Conservation (phyloP, 2,113 vertebrate genomes). For the Bujurquina vittata region DNA sequence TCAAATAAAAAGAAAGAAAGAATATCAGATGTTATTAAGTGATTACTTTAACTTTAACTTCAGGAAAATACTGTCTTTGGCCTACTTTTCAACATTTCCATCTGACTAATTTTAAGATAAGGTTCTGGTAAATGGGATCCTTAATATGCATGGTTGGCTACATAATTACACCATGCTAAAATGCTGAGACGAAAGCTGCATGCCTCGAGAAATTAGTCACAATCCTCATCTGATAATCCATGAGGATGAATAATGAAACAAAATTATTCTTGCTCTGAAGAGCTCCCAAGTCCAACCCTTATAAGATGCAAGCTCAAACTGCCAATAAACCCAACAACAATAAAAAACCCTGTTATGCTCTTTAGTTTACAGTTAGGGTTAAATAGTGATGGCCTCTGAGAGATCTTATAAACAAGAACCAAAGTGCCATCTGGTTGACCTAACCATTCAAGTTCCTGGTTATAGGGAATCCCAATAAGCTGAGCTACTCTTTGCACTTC, state of each 20-base stretch:
- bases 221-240: background rate
- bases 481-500: background rate
- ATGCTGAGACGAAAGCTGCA: background rate
- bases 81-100: conserved; percentile 5
- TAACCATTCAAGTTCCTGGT: background rate
- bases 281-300: background rate
- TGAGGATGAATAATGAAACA: background rate
- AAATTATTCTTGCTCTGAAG: background rate
- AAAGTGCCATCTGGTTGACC: background rate
- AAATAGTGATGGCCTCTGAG: background rate
- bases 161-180: background rate
- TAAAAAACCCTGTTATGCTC: background rate
- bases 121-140: background rate
- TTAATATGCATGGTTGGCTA: background rate
- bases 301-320: background rate
- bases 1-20: too few relatives aligned
- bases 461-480: too few relatives aligned
- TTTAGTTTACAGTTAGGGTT: background rate
- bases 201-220: background rate
- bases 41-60: background rate
- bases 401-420: fast-evolving
- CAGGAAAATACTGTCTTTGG: background rate
- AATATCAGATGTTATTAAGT: background rate
- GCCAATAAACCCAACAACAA: background rate
- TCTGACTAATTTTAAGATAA: background rate